These are phyloP conservation scores for Rhizoglyphus robini DNA, from an alignment of 1,140 invertebrate species.

Conservation along the genomic window DNA sequence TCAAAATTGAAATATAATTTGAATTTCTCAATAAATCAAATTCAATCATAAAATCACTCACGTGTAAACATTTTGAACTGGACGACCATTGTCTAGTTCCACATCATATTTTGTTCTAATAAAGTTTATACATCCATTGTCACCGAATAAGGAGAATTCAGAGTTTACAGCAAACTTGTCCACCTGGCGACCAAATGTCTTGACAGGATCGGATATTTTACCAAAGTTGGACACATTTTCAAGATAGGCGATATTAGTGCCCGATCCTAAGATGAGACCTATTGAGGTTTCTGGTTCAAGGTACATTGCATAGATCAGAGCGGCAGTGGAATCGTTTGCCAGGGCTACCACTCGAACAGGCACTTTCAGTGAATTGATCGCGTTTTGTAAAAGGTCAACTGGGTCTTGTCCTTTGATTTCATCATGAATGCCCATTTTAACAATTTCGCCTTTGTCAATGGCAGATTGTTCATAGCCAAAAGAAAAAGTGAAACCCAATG, in stretches of 20 bases:
- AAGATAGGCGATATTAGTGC: constrained; percentile 64
- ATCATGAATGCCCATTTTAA: constrained; percentile 1
- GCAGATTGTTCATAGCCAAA: constrained; percentile 61
- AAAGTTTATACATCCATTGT: constrained; percentile 61
- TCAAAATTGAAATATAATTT: not conserved
- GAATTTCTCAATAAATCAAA: not conserved
- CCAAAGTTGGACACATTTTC: constrained; percentile 50
- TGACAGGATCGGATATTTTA: constrained; percentile 42
- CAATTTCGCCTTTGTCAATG: constrained; percentile 41
- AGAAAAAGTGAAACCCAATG: constrained; percentile 59
- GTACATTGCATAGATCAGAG: constrained; percentile 44
- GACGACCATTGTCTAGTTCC: constrained; percentile 39
- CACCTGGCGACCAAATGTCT: not conserved
- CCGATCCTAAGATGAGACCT: constrained; percentile 50
- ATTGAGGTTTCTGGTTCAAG: constrained; percentile 42
- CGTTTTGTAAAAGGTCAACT: constrained; percentile 51
- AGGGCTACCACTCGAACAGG: constrained; percentile 55
- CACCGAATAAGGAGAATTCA: constrained; percentile 71
- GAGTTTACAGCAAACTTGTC: constrained; percentile 57
- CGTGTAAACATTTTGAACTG: constrained; percentile 30
- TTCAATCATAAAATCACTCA: constrained; percentile 19
- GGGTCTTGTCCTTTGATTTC: constrained; percentile 54
- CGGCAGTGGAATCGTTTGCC: constrained; percentile 54
- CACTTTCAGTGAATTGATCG: constrained; percentile 44
- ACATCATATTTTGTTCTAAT: constrained; percentile 56